These are phyloP conservation scores for Onthophagus sagittarius DNA, from an alignment of 2,888 invertebrate species.

Conservation along the genomic window DNA sequence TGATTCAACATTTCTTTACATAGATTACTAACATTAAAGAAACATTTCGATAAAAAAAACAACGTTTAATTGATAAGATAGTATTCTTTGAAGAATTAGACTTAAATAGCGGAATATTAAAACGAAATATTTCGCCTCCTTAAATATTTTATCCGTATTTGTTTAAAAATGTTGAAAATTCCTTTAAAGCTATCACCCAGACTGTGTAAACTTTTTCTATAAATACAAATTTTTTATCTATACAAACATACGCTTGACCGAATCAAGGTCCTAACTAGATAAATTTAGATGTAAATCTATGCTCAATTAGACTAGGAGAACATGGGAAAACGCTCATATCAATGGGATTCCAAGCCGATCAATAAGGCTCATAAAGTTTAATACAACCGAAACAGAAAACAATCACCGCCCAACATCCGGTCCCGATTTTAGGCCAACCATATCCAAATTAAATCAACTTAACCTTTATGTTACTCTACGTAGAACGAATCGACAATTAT, in stretches of 20 bases:
- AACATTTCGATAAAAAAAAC: no score
- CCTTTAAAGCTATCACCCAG: not conserved
- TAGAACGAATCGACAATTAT: not conserved
- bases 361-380: not conserved
- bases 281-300: not conserved
- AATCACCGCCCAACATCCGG: not conserved
- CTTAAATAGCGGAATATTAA: no score
- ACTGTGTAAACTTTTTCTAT: not conserved
- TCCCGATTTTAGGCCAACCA: conserved; percentile 13
- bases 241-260: not conserved
- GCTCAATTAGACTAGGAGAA: not conserved
- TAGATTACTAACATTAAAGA: no score
- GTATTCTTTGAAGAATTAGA: no score
- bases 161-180: not conserved
- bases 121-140: no score
- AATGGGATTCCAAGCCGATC: not conserved
- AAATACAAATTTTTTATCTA: not conserved
- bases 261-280: not conserved
- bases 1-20: no score
- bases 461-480: not conserved
- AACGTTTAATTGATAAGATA: no score
- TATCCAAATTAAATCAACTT: not conserved
- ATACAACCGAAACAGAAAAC: not conserved
- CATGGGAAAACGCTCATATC: not conserved
- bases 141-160: not conserved